Base-by-base conservation (phyloP, 2,888 invertebrate species). In the Macaria liturata region DNA sequence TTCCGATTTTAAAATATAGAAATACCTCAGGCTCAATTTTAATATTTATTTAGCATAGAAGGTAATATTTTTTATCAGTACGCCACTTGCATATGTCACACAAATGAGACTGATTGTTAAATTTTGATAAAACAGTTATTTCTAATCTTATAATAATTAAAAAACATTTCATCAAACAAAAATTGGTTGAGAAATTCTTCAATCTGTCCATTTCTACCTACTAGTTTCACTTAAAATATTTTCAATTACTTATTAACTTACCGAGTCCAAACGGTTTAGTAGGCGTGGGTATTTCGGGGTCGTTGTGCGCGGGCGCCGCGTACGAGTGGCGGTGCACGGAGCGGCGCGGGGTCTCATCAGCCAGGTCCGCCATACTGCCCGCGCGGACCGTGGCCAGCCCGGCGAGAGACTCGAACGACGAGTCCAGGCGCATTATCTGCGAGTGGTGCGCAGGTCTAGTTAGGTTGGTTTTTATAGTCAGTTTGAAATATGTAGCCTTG, bases 181-280 rank as follows among this genome's bases (percentile, higher is more conserved):
- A 37, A 1, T 7, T 37, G 34, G 34, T 7, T 37, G 34, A 37
- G 34, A 37, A 37, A 37, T 37, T 37, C 7, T 37, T 3, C 7
- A 6, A 37, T 37, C 4, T 7, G 34, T 7, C 7, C 7, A 37
- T 37, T 37, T 37, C 7, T 37, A 7, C 7, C 4, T 1, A 6
- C 7, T 37, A 37, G 3, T 37, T 37, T 37, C 7, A 37, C 2
- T 37, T 37, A 4, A 37, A 4, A 20, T 1, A 1, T 2, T 20
- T 2, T 20, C 2, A 2, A 20, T 20, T 20, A 20, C 20, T 37
- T 37, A 37, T 37, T 37, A 37, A 43, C 95, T 93, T 93, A 97
- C 97, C 96, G 74, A 97, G 94, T 88, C 96, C 96, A 82, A 96
- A 97, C 3, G 96, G 95, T 89, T 97, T 97, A 51, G 95, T 93